These are phyloP conservation scores for Melanogrammus aeglefinus DNA, from an alignment of 2,797 vertebrate genomes.

Conservation along the genomic window DNA sequence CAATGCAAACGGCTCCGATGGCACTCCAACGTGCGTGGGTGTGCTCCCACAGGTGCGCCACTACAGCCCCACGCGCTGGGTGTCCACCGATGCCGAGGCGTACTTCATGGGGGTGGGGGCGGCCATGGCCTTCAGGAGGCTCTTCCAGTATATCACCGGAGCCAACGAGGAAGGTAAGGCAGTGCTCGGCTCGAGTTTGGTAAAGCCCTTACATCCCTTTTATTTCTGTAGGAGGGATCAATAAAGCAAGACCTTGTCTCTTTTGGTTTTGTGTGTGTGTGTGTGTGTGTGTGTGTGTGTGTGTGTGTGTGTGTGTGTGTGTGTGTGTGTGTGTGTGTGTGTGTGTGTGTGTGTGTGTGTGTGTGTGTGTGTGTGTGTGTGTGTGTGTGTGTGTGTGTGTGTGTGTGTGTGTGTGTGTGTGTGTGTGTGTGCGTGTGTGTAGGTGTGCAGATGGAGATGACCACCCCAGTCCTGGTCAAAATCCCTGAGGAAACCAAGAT, in stretches of 20 bases:
- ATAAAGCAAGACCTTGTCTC: neutral
- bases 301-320: conserved; percentile 14
- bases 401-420: neutral
- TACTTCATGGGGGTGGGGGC: conserved; percentile 78
- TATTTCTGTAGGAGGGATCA: neutral
- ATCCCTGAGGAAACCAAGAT: conserved; percentile 73
- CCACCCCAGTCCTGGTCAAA: conserved; percentile 73
- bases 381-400: conserved; percentile 15
- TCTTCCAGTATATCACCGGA: conserved; percentile 78
- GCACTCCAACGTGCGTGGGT: neutral
- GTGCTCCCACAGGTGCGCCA: conserved; percentile 66
- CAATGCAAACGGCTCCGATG: neutral
- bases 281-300: conserved; percentile 2
- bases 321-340: conserved; percentile 11
- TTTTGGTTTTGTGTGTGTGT: conserved; percentile 7
- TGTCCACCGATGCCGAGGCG: conserved; percentile 75
- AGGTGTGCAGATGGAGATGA: conserved; percentile 79
- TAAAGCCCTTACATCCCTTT: neutral
- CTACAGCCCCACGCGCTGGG: conserved; percentile 76
- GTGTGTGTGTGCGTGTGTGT: conserved; percentile 7
- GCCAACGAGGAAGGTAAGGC: conserved; percentile 67
- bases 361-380: conserved; percentile 11
- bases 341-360: conserved; percentile 3
- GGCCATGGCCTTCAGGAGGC: conserved; percentile 77
- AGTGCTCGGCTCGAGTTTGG: neutral